A percentile compares a stretch with the other conserved stretches of the same genome.
Evolutionary conservation across 1,140 invertebrate genomes (phyloP).

Genomic region (Lethocerus indicus): DNA sequence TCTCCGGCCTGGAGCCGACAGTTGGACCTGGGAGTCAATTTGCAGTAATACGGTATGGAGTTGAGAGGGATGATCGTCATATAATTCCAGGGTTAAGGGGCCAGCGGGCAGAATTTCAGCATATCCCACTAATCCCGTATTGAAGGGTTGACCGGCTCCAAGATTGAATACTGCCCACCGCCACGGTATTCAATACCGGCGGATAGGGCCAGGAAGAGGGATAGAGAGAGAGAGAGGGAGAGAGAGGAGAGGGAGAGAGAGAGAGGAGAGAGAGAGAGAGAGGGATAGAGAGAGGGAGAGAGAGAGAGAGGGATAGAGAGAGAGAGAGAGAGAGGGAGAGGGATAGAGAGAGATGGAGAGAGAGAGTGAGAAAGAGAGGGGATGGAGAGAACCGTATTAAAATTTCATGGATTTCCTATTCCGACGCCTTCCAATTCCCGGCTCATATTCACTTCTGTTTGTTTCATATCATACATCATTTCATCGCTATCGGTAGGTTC

Average conservation of each 20-base stretch:
- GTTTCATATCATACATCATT: too few species aligned
- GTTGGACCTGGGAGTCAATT: too few species aligned
- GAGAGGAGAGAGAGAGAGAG: neutral
- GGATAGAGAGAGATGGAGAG: neutral
- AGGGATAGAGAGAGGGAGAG: neutral
- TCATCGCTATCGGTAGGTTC: too few species aligned
- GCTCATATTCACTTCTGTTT: too few species aligned
- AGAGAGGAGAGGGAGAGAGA: neutral
- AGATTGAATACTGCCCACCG: neutral
- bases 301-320: slow-evolving; percentile 1
- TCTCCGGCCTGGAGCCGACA: too few species aligned
- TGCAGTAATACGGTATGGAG: too few species aligned
- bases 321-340: slow-evolving; percentile 1
- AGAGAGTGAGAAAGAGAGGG: neutral
- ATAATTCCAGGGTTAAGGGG: too few species aligned
- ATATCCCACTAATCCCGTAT: neutral
- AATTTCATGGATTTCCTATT: too few species aligned
- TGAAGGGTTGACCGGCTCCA: neutral
- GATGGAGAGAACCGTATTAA: neutral
- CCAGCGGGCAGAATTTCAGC: neutral
- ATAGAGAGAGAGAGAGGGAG: neutral
- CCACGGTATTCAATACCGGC: too few species aligned
- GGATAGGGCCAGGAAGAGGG: neutral
- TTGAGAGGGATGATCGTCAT: too few species aligned
- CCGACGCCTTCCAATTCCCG: too few species aligned